Base-by-base conservation (phyloP, 1,140 invertebrate species). In the Bicyclus anynana region DNA sequence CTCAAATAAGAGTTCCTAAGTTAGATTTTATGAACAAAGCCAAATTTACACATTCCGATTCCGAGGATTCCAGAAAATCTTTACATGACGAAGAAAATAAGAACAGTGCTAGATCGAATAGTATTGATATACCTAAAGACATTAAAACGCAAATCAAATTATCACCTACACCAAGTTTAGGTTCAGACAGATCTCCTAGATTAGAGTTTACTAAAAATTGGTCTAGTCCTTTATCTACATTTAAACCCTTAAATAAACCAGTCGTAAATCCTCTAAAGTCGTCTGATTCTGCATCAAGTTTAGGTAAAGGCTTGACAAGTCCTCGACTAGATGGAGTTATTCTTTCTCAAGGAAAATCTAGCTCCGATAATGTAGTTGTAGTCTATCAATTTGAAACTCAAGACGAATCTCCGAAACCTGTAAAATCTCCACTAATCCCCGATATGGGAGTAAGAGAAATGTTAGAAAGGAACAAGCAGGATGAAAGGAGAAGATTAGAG, bases 351-450 rank as follows among this genome's bases (percentile, higher is more conserved):
- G 82, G 82, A 1, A 88, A 86, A 69, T 80, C 79, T 5, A 85
- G 72, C 59, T 69, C 78, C 0, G 81, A 88, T 57, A 86, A 86
- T 48, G 81, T 88, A 2, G 83, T 88, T 1, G 84, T 88, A 2
- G 77, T 87, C 1, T 88, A 88, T 56, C 84, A 88, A 57, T 86
- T 88, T 61, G 83, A 86, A 60, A 84, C 72, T 13, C 74, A 80
- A 57, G 81, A 86, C 7, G 72, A 85, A 12, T 54, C 35, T 42
- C 62, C 67, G 0, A 80, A 80, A 38, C 71, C 69, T 5, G 66
- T 80, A 16, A 85, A 84, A 37, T 59, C 57, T 52, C 57, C 57
- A 5, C 12, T 59, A 29, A 37, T 59, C 12, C 42, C 42, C 0
- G 50, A 59, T 38, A 59, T 58, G 55, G 55, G 55, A 6, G 40